Base-by-base conservation (phyloP, 2,113 vertebrate genomes). In the Eclectus roratus region DNA sequence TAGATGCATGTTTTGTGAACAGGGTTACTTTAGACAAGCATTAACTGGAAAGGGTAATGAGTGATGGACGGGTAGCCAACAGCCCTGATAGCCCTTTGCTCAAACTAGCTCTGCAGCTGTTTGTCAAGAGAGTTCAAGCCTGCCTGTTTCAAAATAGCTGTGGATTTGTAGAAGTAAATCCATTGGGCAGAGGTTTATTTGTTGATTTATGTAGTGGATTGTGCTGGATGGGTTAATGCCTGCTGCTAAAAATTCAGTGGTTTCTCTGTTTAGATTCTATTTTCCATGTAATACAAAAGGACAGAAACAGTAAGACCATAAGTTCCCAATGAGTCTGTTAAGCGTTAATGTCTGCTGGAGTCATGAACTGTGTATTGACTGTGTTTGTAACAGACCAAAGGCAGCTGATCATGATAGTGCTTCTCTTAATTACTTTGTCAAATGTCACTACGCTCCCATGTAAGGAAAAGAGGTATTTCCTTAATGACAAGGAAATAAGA, bases 361-460 rank as follows among this genome's bases (percentile, higher is more conserved):
- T 94, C 83, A 49, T 93, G 93, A 97, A 86, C 90, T 93, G 52
- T 66, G 28, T 80, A 81, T 86, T 88, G 83, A 68, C 88, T 92
- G 56, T 81, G 69, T 91, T 91, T 81, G 39, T 95, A 86, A 90
- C 52, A 76, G 90, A 85, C 72, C 82, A 91, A 92, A 95, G 53
- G 87, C 93, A 94, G 94, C 78, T 91, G 88, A 93, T 96, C 63
- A 6, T 66, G 64, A 64, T 74, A 5, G 1, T 88, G 44, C 76
- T 94, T 66, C 63, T 88, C 58, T 93, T 95, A 97, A 97, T 96
- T 95, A 84, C 55, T 91, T 94, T 94, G 92, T 96, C 93, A 96
- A 91, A 93, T 93, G 94, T 95, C 85, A n/a, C 68, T 79, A 11
- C 17, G 64, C 33, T 74, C 78, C 69, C 39, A n/a, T 64, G 50